Base-by-base conservation (phyloP, 92 coral and sea anemone species). In the Galaxea fascicularis region DNA sequence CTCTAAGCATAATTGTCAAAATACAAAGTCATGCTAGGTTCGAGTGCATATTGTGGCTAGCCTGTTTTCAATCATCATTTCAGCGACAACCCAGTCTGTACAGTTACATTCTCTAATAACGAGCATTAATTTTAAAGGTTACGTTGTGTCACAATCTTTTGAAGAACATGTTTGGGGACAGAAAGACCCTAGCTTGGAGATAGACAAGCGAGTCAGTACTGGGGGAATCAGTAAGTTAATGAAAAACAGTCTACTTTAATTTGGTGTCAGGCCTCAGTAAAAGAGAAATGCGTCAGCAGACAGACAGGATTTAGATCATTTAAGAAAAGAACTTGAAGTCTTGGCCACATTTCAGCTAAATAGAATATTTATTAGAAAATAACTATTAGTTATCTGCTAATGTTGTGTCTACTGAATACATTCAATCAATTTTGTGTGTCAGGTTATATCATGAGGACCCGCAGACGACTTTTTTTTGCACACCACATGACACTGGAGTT, bases 221-320 rank as follows among this genome's bases (percentile, higher is more conserved):
- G 13, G 79, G 58, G 30, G 87, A 82, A 82, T 67, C 87, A 11
- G 87, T 71, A 82, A 53, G 87, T 53, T 3, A 10, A 64, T 30
- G 52, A 28, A 14, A 11, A 1, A 78, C n/a, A 53, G 16, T 17
- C 15, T 53, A 8, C 14, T 53, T 53, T 11, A 53, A 10, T 14
- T 56, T 16, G 12, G 27, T 63, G 16, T 62, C 25, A 14, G 52
- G 20, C 41, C 41, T 35, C 25, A 12, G n/a, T n/a, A n/a, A 4
- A 6, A 5, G 20, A n/a, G 66, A 60, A 25, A 60, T 25, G 25
- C 26, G 20, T 27, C 1, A 56, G n/a, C 18, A 4, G 21, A 56
- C 62, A 35, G 41, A 35, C 41, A 35, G 41, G 41, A 35, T 35
- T 35, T 35, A 35, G 41, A 35, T 6, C 6, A 35, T 35, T 2